Percentiles rank a stretch among this genome's conserved stretches.
These are phyloP conservation scores for Falco naumanni DNA, from an alignment of 2,797 vertebrate species.

Conservation along the genomic window DNA sequence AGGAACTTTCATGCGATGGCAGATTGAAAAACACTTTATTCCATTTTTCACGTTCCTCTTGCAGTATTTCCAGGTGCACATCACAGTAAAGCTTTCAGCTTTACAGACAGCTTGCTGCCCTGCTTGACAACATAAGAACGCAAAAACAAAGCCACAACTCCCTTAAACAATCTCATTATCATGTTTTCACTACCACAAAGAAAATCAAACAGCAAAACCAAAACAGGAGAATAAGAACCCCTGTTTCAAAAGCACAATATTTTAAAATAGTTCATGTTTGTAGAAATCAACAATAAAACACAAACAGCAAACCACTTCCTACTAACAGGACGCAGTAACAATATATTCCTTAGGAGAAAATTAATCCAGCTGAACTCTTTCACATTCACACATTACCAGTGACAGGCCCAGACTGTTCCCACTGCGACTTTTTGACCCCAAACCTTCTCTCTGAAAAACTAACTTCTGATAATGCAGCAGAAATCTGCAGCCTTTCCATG, in stretches of 20 bases:
- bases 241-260: neutral
- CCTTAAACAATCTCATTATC: neutral
- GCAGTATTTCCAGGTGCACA: neutral
- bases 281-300: neutral
- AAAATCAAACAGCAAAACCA: neutral
- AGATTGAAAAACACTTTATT: neutral
- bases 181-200: neutral
- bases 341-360: neutral
- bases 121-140: neutral
- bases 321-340: neutral
- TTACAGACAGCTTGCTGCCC: slow-evolving; percentile 16
- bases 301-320: neutral
- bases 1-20: neutral
- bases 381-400: neutral
- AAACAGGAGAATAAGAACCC: neutral
- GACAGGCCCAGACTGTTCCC: neutral
- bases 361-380: neutral
- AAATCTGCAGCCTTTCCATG: neutral
- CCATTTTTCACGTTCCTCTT: neutral
- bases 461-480: neutral
- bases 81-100: neutral
- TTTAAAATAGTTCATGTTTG: neutral
- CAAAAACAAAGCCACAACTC: neutral
- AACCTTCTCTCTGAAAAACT: neutral
- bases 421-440: neutral